These are phyloP conservation scores for Centrocercus urophasianus DNA, from an alignment of 2,113 vertebrate genomes.

Conservation along the genomic window DNA sequence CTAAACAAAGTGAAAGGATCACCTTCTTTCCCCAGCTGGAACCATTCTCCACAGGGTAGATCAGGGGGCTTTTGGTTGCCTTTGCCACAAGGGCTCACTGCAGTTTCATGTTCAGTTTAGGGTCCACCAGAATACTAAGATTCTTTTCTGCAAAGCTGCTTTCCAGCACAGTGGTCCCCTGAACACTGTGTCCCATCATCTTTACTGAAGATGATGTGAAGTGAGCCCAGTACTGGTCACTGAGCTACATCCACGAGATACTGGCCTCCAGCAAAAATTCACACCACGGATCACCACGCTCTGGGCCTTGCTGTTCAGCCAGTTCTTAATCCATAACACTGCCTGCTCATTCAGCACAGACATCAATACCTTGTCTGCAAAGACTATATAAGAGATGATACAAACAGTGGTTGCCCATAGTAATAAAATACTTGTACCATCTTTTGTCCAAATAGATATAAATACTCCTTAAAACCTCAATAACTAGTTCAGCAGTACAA, in stretches of 20 bases:
- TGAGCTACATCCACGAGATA: too few relatives aligned
- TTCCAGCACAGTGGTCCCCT: background rate
- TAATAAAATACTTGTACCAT: background rate
- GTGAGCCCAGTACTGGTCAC: background rate
- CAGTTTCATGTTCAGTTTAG: background rate
- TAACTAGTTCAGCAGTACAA: background rate
- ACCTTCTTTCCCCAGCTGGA: background rate
- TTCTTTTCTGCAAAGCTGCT: background rate
- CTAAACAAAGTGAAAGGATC: background rate
- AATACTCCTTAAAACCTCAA: background rate
- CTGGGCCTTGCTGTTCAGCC: background rate
- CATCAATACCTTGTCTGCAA: accelerated
- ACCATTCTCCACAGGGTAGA: background rate
- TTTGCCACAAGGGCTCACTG: background rate
- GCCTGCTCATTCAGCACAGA: background rate
- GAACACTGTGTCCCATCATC: background rate
- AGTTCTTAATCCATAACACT: background rate
- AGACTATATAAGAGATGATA: background rate
- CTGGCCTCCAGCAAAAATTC: background rate
- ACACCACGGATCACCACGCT: background rate
- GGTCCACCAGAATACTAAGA: background rate
- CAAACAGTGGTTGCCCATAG: background rate
- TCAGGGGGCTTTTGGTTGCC: accelerated
- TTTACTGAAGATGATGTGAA: background rate
- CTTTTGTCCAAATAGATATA: background rate